phyloP scores from a whole-genome alignment of 2,797 vertebrate species.

The Rhadinocentrus ornatus region DNA sequence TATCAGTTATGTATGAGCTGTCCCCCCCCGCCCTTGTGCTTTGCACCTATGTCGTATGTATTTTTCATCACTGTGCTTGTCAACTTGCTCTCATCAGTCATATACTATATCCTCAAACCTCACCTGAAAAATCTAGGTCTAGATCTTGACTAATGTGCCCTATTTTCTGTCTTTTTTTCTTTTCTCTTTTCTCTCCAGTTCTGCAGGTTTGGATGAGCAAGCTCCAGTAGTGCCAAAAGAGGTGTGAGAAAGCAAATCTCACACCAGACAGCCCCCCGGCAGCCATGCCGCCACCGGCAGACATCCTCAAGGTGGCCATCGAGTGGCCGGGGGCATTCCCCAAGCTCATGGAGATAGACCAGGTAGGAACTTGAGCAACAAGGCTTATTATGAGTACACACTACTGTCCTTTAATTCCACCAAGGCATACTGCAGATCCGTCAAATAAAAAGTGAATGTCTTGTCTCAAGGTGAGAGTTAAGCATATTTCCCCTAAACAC shows the following conservation, averaged over 20 bases:
- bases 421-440: not conserved
- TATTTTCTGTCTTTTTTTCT: not conserved
- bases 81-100: conserved; percentile 10
- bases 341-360: conserved; percentile 98
- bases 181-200: conserved; percentile 1
- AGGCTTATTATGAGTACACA: not conserved
- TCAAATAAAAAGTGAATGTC: not conserved
- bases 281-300: conserved; percentile 94
- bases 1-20: conserved; percentile 8
- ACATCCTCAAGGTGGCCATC: conserved; percentile 98
- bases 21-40: not conserved
- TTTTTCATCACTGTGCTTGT: conserved; percentile 30
- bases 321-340: conserved; percentile 97
- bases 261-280: conserved; percentile 38
- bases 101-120: conserved; percentile 11
- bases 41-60: not conserved
- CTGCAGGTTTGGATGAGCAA: conserved; percentile 87
- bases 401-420: not conserved
- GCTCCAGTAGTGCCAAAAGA: conserved; percentile 50
- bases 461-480: not conserved
- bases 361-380: conserved; percentile 83
- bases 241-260: conserved; percentile 75
- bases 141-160: conserved; percentile 32
- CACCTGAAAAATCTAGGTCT: not conserved
- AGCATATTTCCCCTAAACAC: conserved; percentile 26